These are phyloP conservation scores for Thripadectes ignobilis DNA, from an alignment of 2,797 vertebrate species.

Conservation along the genomic window DNA sequence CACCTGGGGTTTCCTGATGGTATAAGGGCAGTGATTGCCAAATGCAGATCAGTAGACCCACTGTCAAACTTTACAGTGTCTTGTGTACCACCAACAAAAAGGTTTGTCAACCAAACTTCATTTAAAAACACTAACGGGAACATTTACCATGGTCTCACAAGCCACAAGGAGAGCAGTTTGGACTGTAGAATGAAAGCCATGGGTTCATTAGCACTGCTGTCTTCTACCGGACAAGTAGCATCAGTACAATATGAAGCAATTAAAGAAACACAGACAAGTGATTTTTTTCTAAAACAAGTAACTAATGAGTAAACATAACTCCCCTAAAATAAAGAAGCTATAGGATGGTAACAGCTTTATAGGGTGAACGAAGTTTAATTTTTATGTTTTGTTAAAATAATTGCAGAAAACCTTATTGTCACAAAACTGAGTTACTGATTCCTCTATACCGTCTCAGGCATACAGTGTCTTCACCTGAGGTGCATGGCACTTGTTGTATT, in stretches of 20 bases:
- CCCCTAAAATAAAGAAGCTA: background rate
- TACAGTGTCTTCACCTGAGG: background rate
- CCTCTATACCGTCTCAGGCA: background rate
- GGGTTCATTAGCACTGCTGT: background rate
- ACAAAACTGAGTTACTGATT: background rate
- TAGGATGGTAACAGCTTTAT: background rate
- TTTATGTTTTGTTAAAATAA: background rate
- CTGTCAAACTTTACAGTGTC: background rate
- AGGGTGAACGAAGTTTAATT: background rate
- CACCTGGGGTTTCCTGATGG: background rate
- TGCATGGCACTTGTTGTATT: background rate
- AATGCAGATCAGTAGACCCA: background rate
- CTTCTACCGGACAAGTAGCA: background rate
- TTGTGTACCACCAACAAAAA: background rate
- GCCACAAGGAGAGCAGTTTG: background rate
- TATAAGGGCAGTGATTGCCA: background rate
- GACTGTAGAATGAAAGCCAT: background rate
- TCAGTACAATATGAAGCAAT: background rate
- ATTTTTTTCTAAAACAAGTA: background rate
- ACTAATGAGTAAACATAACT: background rate
- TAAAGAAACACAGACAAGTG: background rate
- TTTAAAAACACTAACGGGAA: background rate
- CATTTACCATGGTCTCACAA: background rate
- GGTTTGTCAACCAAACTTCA: background rate
- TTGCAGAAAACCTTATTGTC: background rate